These are phyloP conservation scores for Zelleria hepariella DNA, from an alignment of 2,888 invertebrate species.

Conservation along the genomic window DNA sequence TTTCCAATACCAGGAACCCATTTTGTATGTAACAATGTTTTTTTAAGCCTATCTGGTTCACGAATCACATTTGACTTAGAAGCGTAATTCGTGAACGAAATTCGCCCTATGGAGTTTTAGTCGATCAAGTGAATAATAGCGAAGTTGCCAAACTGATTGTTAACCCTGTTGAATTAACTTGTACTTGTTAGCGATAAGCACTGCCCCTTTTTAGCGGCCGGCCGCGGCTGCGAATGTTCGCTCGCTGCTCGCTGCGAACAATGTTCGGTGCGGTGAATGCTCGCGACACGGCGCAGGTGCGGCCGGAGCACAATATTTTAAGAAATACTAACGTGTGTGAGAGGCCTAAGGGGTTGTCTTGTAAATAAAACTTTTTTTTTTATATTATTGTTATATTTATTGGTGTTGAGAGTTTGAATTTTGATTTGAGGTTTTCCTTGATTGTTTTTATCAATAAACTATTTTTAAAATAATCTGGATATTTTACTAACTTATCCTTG, in stretches of 20 bases:
- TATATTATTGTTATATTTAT: constrained; percentile 19
- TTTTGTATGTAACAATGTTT: too few species aligned
- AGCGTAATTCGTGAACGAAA: not conserved
- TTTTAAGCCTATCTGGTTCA: too few species aligned
- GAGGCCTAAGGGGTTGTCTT: constrained; percentile 21
- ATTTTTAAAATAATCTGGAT: constrained; percentile 32
- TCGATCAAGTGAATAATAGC: not conserved
- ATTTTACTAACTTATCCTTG: too few species aligned
- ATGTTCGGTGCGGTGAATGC: too few species aligned
- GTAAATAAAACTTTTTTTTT: constrained; percentile 26
- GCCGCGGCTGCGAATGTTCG: too few species aligned
- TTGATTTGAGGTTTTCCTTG: constrained; percentile 41
- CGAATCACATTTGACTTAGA: not conserved
- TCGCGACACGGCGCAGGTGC: too few species aligned
- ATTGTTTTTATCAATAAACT: constrained; percentile 39
- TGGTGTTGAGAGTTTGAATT: constrained; percentile 22
- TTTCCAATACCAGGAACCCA: too few species aligned
- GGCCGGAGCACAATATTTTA: not conserved
- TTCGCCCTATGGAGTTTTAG: not conserved
- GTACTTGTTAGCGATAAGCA: not conserved
- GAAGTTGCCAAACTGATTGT: not conserved
- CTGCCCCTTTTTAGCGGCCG: too few species aligned
- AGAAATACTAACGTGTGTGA: not conserved
- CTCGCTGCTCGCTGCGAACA: too few species aligned
- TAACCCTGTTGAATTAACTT: not conserved